A percentile compares a stretch with the other conserved stretches of the same genome.
These are phyloP conservation scores for Drosophila equinoxialis DNA, from an alignment of 1,140 invertebrate species.

Conservation along the genomic window DNA sequence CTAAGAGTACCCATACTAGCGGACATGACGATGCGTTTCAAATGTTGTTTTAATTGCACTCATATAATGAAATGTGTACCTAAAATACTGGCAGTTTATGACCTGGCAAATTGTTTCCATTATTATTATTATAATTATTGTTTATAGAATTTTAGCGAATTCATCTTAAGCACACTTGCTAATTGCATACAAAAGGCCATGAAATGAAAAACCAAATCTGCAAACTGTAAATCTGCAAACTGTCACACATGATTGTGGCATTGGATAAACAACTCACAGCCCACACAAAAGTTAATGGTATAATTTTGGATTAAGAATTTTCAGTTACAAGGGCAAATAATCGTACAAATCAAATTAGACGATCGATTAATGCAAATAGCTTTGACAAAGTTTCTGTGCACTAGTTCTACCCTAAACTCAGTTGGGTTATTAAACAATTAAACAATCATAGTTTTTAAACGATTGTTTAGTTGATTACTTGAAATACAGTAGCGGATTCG, in stretches of 20 bases:
- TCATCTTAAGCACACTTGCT: slow-evolving; percentile 52
- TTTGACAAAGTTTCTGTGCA: neutral
- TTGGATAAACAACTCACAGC: slow-evolving; percentile 18
- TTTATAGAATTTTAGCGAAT: slow-evolving; percentile 51
- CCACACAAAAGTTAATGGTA: slow-evolving; percentile 34
- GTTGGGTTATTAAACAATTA: too few species aligned
- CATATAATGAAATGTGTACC: slow-evolving; percentile 44
- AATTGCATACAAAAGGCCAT: slow-evolving; percentile 42
- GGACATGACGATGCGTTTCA: slow-evolving; percentile 65
- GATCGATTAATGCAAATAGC: too few species aligned
- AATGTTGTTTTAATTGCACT: slow-evolving; percentile 69
- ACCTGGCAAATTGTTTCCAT: neutral
- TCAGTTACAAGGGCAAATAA: slow-evolving; percentile 35
- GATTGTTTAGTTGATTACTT: too few species aligned
- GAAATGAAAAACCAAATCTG: neutral
- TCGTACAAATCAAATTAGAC: neutral
- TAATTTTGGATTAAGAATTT: slow-evolving; percentile 23
- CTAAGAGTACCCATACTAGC: slow-evolving; percentile 37
- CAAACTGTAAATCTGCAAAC: neutral
- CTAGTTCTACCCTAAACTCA: neutral
- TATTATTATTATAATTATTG: neutral
- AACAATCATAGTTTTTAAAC: too few species aligned
- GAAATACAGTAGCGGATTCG: too few species aligned
- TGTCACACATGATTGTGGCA: slow-evolving; percentile 9
- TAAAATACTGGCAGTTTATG: slow-evolving; percentile 34